Base-by-base conservation (phyloP, 2,797 vertebrate genomes). In the Kryptolebias ocellatus region DNA sequence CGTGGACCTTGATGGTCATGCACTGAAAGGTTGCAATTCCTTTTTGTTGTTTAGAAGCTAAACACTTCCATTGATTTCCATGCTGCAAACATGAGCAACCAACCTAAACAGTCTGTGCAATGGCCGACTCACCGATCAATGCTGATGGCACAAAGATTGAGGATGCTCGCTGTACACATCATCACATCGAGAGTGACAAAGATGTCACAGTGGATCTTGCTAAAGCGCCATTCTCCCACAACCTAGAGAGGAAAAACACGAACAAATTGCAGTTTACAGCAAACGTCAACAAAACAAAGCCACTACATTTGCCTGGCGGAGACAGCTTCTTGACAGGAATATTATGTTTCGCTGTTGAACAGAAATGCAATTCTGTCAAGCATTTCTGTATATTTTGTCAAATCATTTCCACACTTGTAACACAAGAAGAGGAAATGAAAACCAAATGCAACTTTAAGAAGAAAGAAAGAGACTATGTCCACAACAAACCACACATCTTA, bases 141-240 rank as follows among this genome's bases (percentile, higher is more conserved):
- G 94, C 98, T 99, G 93, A 99, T 99, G 91, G 98, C 98, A 80
- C 98, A 99, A 76, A 99, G 96, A 92, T 99, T 99, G 89, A 99
- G 94, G 91, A 99, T 99, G 90, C 97, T 98, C 53, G 98, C 98
- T n/a, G 97, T 99, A 83, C 98, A 99, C 98, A 99, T 98, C 98
- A 99, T 99, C 75, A 99, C 98, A 27, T 99, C 98, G 72, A 98
- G 94, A 63, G 98, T 98, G 90, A 99, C 95, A 56, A 99, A 99
- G 92, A 99, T 96, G 89, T 99, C 96, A 90, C 98, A 99, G 91
- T 98, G 98, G 91, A 99, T 96, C 90, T 94, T 96, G 85, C 96
- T 98, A 86, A 99, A 98, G 51, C 95, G 94, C 98, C 96, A 98
- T 87, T 99, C 97, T 1, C 98, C 96, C 37, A 99, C 98, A 81